These are phyloP conservation scores for Brenthis daphne DNA, from an alignment of 2,888 invertebrate genomes.

Conservation along the genomic window DNA sequence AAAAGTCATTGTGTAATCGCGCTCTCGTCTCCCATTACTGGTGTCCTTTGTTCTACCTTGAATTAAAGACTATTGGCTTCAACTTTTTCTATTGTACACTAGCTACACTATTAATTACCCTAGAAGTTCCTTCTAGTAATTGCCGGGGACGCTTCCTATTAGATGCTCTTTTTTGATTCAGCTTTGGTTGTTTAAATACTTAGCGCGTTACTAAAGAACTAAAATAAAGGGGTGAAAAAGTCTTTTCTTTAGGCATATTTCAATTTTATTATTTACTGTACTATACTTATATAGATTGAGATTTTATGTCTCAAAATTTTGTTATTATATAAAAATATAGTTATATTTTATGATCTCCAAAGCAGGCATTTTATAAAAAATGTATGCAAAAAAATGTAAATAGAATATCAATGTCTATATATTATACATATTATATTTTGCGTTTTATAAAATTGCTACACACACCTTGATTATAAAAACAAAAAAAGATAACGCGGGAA, in stretches of 20 bases:
- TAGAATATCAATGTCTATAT: background rate
- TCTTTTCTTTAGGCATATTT: background rate
- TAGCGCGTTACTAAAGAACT: background rate
- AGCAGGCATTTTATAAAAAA: too few relatives aligned
- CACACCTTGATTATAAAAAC: constrained; percentile 30
- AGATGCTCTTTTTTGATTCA: constrained; percentile 35
- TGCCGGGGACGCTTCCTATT: constrained; percentile 37
- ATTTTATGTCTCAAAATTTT: background rate
- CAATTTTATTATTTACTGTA: too few relatives aligned
- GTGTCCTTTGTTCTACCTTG: constrained; percentile 69
- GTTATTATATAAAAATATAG: background rate
- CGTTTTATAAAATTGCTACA: constrained; percentile 10
- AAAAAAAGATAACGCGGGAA: constrained; percentile 31
- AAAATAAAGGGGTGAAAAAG: background rate
- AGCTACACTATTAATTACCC: constrained; percentile 54
- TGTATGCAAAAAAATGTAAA: constrained; percentile 4
- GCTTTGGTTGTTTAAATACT: constrained; percentile 21
- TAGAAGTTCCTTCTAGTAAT: constrained; percentile 44
- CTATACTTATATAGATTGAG: background rate
- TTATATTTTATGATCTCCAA: too few relatives aligned
- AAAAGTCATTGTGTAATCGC: constrained; percentile 63
- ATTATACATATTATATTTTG: background rate
- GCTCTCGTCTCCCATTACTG: constrained; percentile 67
- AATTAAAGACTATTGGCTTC: constrained; percentile 74
- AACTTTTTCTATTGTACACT: constrained; percentile 59